These are phyloP conservation scores for Drosophila littoralis DNA, from an alignment of 1,140 invertebrate species.

Conservation along the genomic window DNA sequence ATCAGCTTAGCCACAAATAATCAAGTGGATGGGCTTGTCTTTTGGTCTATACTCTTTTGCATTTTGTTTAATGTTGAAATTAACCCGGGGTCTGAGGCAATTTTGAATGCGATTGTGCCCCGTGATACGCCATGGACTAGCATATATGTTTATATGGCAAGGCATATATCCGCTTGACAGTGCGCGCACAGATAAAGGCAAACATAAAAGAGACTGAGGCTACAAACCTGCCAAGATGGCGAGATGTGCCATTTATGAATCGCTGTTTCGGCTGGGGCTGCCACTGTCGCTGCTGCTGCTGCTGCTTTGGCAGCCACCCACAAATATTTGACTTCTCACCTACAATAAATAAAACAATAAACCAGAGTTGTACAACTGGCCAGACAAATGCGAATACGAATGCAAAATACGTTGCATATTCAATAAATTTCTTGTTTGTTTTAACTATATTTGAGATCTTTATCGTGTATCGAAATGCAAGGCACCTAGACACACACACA, in stretches of 20 bases:
- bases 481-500: conserved; percentile 48
- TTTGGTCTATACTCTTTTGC: conserved; percentile 35
- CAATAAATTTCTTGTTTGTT: conserved; percentile 82
- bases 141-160: conserved; percentile 31
- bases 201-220: conserved; percentile 53
- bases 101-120: conserved; percentile 44
- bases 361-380: conserved; percentile 64
- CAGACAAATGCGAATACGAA: conserved; percentile 67
- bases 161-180: conserved; percentile 69
- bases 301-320: conserved; percentile 61
- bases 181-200: conserved; percentile 40
- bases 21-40: conserved; percentile 54
- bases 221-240: conserved; percentile 66
- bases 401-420: conserved; percentile 79
- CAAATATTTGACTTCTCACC: conserved; percentile 82
- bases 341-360: conserved; percentile 82
- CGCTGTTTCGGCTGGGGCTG: conserved; percentile 28
- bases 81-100: conserved; percentile 64
- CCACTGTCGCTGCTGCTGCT: conserved; percentile 29
- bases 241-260: conserved; percentile 78
- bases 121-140: conserved; percentile 62
- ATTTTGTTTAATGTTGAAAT: conserved; percentile 76
- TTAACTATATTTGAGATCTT: conserved; percentile 82
- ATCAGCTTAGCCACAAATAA: conserved; percentile 41
- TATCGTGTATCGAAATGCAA: conserved; percentile 75